Percentiles rank a stretch among this genome's conserved stretches.
phyloP scores from a whole-genome alignment of 2,888 invertebrate species.

The Andrena bucephala region DNA sequence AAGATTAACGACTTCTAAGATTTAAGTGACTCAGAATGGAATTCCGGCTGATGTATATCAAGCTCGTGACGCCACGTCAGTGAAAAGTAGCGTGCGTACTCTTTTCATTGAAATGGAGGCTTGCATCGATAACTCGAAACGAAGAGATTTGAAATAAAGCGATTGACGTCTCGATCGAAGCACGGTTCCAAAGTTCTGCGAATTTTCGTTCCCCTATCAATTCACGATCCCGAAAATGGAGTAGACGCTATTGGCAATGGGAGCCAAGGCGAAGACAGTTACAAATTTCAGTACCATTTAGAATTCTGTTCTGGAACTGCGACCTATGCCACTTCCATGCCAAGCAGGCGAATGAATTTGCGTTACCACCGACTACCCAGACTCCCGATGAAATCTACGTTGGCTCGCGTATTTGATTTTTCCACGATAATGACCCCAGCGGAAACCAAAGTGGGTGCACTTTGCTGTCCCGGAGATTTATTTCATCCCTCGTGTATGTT shows the following conservation, averaged over 20 bases:
- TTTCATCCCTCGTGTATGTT: constrained; percentile 1
- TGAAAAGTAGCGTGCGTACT: neutral
- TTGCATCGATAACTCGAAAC: too few species aligned
- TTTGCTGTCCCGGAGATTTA: neutral
- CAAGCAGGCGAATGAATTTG: constrained; percentile 46
- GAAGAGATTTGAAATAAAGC: too few species aligned
- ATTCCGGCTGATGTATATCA: constrained; percentile 10
- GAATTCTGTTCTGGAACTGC: constrained; percentile 46
- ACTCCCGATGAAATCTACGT: constrained; percentile 15
- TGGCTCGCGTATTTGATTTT: constrained; percentile 41
- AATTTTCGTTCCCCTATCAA: neutral
- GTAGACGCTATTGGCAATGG: constrained; percentile 38
- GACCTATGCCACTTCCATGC: constrained; percentile 49
- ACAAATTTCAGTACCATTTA: constrained; percentile 42
- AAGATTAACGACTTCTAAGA: constrained; percentile 57
- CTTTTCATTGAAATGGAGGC: too few species aligned
- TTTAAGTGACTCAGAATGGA: constrained; percentile 30
- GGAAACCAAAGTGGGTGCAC: neutral
- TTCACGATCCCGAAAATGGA: neutral
- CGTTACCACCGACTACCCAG: constrained; percentile 8
- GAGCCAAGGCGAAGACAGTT: neutral
- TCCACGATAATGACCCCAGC: constrained; percentile 27
- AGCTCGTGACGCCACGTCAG: neutral
- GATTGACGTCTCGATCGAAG: neutral
- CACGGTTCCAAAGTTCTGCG: neutral